Conservation (phyloP, 2,888 invertebrate genomes). For the Sarcophaga carnaria region DNA sequence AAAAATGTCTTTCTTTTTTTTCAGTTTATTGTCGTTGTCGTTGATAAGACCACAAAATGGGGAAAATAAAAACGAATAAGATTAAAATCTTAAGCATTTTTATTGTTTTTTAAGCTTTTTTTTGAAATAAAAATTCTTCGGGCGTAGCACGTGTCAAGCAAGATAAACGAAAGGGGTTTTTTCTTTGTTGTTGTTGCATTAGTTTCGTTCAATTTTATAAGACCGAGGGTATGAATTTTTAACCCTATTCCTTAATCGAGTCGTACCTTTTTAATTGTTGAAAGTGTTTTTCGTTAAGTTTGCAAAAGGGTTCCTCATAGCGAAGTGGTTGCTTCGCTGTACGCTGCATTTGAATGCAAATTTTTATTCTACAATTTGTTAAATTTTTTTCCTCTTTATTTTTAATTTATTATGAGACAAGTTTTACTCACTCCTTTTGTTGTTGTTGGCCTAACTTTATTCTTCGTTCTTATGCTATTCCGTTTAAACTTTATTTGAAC, state of each 20-base stretch:
- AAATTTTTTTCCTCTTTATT: slow-evolving; percentile 8
- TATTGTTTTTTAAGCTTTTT: slow-evolving; percentile 66
- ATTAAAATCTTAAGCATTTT: slow-evolving; percentile 68
- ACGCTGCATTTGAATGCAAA: slow-evolving; percentile 39
- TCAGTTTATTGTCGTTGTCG: slow-evolving; percentile 8
- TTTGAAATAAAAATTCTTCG: slow-evolving; percentile 53
- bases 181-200: not conserved
- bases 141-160: slow-evolving; percentile 68
- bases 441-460: slow-evolving; percentile 22
- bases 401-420: slow-evolving; percentile 18
- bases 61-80: slow-evolving; percentile 26
- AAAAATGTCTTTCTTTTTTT: slow-evolving; percentile 20
- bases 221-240: slow-evolving; percentile 10
- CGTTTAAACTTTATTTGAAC: slow-evolving; percentile 15
- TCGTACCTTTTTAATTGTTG: slow-evolving; percentile 14
- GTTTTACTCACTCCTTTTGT: slow-evolving; percentile 36
- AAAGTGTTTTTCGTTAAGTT: not conserved
- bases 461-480: not conserved
- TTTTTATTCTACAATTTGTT: slow-evolving; percentile 48
- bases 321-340: not conserved
- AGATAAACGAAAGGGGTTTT: slow-evolving; percentile 59
- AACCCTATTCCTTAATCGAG: not conserved
- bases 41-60: slow-evolving; percentile 29
- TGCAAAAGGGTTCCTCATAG: not conserved
- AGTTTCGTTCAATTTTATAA: not conserved